Percentiles rank a stretch among this genome's conserved stretches.
Evolutionary conservation across 1,140 invertebrate species (phyloP).

Genomic region (Physella acuta): DNA sequence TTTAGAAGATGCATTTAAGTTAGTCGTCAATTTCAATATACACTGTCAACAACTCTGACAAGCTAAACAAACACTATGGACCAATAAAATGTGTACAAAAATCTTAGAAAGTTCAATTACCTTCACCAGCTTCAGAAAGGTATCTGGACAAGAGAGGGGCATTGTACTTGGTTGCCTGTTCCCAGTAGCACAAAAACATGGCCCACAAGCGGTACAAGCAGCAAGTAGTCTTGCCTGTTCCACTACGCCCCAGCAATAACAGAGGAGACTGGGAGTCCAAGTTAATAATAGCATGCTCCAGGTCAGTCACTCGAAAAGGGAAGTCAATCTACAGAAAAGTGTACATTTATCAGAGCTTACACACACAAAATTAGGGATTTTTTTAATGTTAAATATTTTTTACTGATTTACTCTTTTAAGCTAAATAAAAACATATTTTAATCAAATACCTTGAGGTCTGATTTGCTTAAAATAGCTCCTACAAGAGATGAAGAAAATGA

Average conservation of each 20-base stretch:
- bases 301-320: constrained; percentile 54
- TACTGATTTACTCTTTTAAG: no score
- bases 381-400: no score
- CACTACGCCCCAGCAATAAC: constrained; percentile 51
- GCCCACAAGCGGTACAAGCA: constrained; percentile 54
- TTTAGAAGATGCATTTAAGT: no score
- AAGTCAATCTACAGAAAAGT: constrained; percentile 52
- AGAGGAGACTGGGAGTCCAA: constrained; percentile 43
- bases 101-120: no score
- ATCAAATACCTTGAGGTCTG: not conserved
- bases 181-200: constrained; percentile 49
- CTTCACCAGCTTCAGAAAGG: not conserved
- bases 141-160: constrained; percentile 2
- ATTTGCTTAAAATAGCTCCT: constrained; percentile 26
- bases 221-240: constrained; percentile 56
- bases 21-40: no score
- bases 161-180: constrained; percentile 23
- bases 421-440: not conserved
- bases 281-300: constrained; percentile 53
- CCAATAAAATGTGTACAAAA: no score
- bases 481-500: constrained; percentile 50
- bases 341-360: no score
- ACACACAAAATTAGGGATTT: no score
- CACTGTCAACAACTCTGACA: no score
- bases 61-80: no score